A percentile compares a stretch with the other conserved stretches of the same genome.
Conservation (phyloP, 2,113 vertebrate genomes). For the Erythrolamprus reginae region DNA sequence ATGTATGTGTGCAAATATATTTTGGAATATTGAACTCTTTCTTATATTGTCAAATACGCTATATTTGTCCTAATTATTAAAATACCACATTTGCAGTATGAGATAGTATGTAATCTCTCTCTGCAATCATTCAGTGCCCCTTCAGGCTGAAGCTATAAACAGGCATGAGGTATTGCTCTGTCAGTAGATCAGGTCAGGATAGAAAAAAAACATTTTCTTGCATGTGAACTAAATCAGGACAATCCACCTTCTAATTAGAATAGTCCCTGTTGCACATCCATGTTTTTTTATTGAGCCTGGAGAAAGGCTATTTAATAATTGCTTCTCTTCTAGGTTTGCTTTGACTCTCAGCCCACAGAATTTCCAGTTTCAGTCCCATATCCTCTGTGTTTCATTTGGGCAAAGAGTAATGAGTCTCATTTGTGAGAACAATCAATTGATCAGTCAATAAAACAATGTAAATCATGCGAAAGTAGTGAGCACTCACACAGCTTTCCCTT, state of each 20-base stretch:
- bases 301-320: neutral
- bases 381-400: neutral
- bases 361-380: neutral
- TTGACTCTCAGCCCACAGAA: neutral
- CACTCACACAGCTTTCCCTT: neutral
- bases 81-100: neutral
- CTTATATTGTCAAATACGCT: neutral
- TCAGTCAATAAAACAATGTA: neutral
- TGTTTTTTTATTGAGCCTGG: neutral
- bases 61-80: neutral
- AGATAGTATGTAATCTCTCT: neutral
- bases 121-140: neutral
- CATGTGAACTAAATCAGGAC: neutral
- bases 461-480: neutral
- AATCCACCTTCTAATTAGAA: fast-evolving
- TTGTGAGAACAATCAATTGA: neutral
- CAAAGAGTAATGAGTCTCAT: neutral
- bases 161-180: neutral
- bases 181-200: neutral
- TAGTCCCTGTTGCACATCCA: neutral
- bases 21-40: neutral
- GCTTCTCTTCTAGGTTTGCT: neutral
- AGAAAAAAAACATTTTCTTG: neutral
- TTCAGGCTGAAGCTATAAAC: neutral
- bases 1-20: neutral